phyloP scores from a whole-genome alignment of 2,888 invertebrate genomes.

The Heliothis peltigera region DNA sequence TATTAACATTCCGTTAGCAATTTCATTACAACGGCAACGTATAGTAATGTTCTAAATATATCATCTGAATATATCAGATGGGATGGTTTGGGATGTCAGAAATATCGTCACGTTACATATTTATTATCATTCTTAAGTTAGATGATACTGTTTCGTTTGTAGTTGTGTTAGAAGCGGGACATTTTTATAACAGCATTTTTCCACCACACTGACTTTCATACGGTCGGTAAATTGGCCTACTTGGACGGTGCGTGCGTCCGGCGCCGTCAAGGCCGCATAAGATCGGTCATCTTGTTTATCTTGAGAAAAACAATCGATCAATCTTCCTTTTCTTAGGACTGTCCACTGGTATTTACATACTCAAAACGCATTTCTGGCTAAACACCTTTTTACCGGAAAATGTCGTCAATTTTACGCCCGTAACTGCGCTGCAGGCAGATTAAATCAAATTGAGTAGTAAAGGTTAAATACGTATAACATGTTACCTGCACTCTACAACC shows the following conservation, averaged over 20 bases:
- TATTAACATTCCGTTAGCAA: constrained; percentile 56
- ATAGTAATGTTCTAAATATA: constrained; percentile 64
- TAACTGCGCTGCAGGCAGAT: not conserved
- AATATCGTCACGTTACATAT: constrained; percentile 34
- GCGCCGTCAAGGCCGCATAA: constrained; percentile 51
- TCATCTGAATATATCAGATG: constrained; percentile 45
- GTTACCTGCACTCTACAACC: constrained; percentile 23
- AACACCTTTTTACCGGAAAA: not conserved
- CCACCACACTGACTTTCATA: constrained; percentile 43
- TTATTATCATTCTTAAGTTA: constrained; percentile 16
- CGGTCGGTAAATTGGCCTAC: constrained; percentile 55
- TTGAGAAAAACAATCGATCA: constrained; percentile 47
- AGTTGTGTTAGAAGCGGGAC: constrained; percentile 4
- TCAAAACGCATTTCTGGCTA: constrained; percentile 10
- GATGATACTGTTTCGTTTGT: constrained; percentile 19
- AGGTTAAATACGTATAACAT: constrained; percentile 1
- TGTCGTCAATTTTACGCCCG: not conserved
- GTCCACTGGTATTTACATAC: constrained; percentile 15
- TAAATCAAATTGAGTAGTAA: not conserved
- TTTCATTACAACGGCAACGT: constrained; percentile 51
- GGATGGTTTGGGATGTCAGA: constrained; percentile 32
- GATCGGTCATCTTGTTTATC: constrained; percentile 51
- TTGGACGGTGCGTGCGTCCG: constrained; percentile 55
- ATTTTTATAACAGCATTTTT: constrained; percentile 42
- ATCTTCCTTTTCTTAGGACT: constrained; percentile 24